Base-by-base conservation (phyloP, 2,797 vertebrate genomes). In the Lindbergichthys nudifrons region DNA sequence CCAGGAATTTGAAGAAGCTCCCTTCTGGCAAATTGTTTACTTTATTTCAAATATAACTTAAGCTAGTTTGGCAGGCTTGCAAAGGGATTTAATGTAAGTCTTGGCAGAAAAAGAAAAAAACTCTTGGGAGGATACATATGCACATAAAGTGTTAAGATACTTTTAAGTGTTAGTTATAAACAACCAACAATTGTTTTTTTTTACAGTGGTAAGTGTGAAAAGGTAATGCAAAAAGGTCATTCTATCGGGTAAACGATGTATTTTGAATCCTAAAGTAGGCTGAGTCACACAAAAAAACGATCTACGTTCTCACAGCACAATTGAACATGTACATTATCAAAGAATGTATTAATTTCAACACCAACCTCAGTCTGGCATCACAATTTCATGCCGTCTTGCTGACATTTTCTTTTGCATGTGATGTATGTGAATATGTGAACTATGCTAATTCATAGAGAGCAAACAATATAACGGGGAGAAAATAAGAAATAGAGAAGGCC, bases 401-500 rank as follows among this genome's bases (percentile, higher is more conserved):
- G 26, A 7, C 45, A 23, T 10, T 23, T 26, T 5, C 26, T 26
- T 26, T n/a, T 45, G 7, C 41, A 30, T 50, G 15, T 42, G 61
- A 7, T 43, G 19, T 59, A 45, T 43, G 11, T 26, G 23, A 51
- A 50, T 21, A 60, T 4, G 30, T 26, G 15, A 36, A 45, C 8
- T 8, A 36, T 47, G 39, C 56, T 61, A 63, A 51, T 10, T 57
- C 4, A 52, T 1, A 32, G 6, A 73, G 53, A 81, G 57, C 64
- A 41, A 64, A 80, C 62, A 43, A 48, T 41, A 52, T 26, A 57
- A 65, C 10, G 32, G 10, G 3, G 3, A 19, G 62, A 59, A 52
- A 43, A 26, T 30, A 30, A 73, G 39, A 57, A 23, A 70, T 30
- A 73, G 48, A 70, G 62, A 47, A 41, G 26, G 61, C 48, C 26